These are phyloP conservation scores for Chinchilla lanigera DNA, from an alignment of 2,113 vertebrate species.

Conservation along the genomic window DNA sequence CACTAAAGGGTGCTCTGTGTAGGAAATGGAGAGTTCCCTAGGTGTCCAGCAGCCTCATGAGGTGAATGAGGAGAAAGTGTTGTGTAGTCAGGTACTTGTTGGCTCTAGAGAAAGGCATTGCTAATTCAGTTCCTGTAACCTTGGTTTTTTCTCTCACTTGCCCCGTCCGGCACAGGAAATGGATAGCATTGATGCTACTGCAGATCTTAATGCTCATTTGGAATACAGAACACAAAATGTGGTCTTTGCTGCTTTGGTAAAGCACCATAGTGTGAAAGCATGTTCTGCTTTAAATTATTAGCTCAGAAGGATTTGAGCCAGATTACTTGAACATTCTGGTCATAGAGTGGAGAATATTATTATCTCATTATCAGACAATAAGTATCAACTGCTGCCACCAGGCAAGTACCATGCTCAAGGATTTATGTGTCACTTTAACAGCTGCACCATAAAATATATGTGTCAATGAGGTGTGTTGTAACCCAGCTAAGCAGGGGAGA, in stretches of 20 bases:
- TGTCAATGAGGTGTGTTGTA: background rate
- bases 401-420: background rate
- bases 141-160: background rate
- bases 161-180: background rate
- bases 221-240: background rate
- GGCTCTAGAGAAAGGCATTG: background rate
- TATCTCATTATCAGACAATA: background rate
- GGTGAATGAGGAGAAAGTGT: background rate
- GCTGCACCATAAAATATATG: background rate
- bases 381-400: background rate
- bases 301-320: background rate
- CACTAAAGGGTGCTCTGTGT: background rate
- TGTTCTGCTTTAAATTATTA: background rate
- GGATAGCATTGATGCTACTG: background rate
- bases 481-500: background rate
- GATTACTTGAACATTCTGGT: background rate
- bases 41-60: background rate
- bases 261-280: background rate
- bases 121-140: background rate
- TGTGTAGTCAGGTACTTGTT: background rate
- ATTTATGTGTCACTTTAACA: background rate
- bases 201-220: background rate
- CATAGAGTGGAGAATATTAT: background rate
- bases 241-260: background rate
- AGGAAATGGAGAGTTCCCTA: background rate